Evolutionary conservation across 2,888 invertebrate species (phyloP), one percentile per base, ranked within the genome.

Genomic region (Morinoia aosen): DNA sequence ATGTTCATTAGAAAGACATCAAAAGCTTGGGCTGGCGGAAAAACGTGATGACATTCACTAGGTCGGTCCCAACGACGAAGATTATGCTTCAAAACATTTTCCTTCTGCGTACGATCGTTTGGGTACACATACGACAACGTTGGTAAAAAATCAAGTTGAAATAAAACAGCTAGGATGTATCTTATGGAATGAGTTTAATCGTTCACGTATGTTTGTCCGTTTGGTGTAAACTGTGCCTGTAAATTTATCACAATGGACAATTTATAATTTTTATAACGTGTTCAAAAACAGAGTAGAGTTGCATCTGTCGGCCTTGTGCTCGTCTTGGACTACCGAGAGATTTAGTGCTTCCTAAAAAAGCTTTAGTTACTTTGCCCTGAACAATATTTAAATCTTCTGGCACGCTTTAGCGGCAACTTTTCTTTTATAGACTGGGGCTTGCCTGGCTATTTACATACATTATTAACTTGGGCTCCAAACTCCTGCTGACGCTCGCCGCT

Each of bases 401-500:
- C 33, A 33, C 33, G 76, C 25, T 33, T 33, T 76, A 76, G 76
- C 76, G 76, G 76, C 76, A 76, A 76, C 76, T 76, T 76, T 76
- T 76, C 76, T 76, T 33, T 76, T 25, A 76, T 76, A 76, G 33
- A 76, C 76, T 19, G 33, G 76, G 25, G 76, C 33, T 76, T 76
- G 76, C 93, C 12, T 57, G 33, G 57, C 57, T 57, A 56, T 93
- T 57, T 57, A 48, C 93, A 93, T 57, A 93, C 93, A 93, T 93
- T 93, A 93, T 93, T 93, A 57, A 93, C 93, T 90, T 93, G 57
- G 19, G 48, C n/a, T n/a, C 93, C 93, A 93, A 93, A 19, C 57
- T 57, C 57, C 12, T 33, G 93, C 93, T 93, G 93, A 56, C 93
- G 57, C n/a, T 93, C 48, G 93, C 93, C 58, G 93, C 58, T 93